A percentile compares a stretch with the other conserved stretches of the same genome.
Conservation (phyloP, 2,113 vertebrate genomes). For the Sinocyclocheilus rhinocerous region DNA sequence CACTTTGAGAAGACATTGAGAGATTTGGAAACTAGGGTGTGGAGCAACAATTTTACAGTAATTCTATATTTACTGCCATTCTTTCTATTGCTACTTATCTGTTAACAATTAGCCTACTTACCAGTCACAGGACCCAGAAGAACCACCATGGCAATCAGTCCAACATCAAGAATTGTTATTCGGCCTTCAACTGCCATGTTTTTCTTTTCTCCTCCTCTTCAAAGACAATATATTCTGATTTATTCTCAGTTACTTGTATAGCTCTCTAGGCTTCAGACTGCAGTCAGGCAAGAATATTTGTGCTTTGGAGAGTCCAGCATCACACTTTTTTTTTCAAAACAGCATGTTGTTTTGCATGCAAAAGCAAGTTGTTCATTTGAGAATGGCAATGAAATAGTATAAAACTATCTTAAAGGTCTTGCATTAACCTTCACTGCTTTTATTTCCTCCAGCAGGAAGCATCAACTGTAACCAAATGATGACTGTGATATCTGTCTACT, state of each 20-base stretch:
- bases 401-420: not conserved
- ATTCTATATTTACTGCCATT: not conserved
- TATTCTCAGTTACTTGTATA: not conserved
- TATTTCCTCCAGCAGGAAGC: not conserved
- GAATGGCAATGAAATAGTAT: not conserved
- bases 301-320: not conserved
- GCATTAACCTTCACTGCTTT: not conserved
- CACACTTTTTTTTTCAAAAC: not conserved
- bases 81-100: not conserved
- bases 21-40: conserved; percentile 16
- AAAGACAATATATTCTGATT: not conserved
- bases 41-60: not conserved
- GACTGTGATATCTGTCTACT: not conserved
- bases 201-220: conserved; percentile 26
- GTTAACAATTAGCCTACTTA: conserved; percentile 34
- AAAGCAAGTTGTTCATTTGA: too few species aligned
- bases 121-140: conserved; percentile 57
- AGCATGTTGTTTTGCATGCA: too few species aligned
- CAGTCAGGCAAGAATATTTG: not conserved
- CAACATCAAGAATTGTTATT: conserved; percentile 47
- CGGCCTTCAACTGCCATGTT: conserved; percentile 49
- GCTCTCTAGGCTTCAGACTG: not conserved
- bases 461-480: not conserved
- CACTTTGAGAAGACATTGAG: not conserved
- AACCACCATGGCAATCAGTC: conserved; percentile 56